Conservation (phyloP, 2,888 invertebrate genomes). For the Drosophila rellima region DNA sequence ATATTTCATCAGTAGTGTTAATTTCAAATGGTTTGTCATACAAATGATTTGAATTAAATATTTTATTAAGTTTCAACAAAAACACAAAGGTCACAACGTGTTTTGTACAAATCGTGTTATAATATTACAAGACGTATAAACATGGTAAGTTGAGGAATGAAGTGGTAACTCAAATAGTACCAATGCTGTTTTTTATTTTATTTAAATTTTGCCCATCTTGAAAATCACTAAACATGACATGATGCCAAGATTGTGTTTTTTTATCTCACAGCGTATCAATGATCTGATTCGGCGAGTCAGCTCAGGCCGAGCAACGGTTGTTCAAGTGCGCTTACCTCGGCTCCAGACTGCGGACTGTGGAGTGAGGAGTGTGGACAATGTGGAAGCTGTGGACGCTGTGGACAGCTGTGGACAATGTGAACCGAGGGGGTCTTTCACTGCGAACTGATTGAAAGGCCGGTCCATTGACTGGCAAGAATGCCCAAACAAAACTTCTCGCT, state of each 20-base stretch:
- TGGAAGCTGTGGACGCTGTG: constrained; percentile 14
- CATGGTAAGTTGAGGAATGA: neutral
- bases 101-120: constrained; percentile 5
- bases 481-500: constrained; percentile 60
- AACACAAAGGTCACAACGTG: constrained; percentile 3
- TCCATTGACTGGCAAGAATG: constrained; percentile 62
- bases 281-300: constrained; percentile 30
- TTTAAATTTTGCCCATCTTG: neutral
- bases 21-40: constrained; percentile 6
- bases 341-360: constrained; percentile 4
- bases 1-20: neutral
- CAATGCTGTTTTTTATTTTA: neutral
- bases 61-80: constrained; percentile 2
- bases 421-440: constrained; percentile 51
- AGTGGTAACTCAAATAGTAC: neutral
- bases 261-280: constrained; percentile 31
- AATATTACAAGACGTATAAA: constrained; percentile 5
- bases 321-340: constrained; percentile 41
- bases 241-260: neutral
- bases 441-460: constrained; percentile 51
- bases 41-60: constrained; percentile 13
- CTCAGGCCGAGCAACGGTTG: constrained; percentile 25
- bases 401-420: constrained; percentile 11
- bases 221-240: neutral
- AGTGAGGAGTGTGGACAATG: neutral